phyloP scores from a whole-genome alignment of 2,113 vertebrate genomes.

The Phrynosoma blainvillii region DNA sequence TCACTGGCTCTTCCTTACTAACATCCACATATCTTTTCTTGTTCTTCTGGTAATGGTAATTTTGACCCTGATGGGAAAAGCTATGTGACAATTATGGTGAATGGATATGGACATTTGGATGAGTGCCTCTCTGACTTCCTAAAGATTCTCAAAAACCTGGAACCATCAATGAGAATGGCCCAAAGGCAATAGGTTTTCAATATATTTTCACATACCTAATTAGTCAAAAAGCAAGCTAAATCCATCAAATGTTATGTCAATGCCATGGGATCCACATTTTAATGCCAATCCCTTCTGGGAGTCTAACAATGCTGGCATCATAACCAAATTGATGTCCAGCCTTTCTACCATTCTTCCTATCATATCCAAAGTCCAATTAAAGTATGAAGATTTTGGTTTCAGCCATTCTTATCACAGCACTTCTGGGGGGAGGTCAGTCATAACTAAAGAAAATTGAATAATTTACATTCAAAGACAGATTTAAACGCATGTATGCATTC shows the following conservation, averaged over 20 bases:
- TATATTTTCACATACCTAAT: background rate
- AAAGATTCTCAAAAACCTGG: background rate
- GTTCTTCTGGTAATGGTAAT: too few species aligned
- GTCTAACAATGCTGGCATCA: background rate
- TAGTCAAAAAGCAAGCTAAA: background rate
- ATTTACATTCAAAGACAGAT: background rate
- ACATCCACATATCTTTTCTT: background rate
- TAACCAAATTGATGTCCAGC: background rate
- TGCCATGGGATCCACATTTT: background rate
- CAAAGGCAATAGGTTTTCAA: background rate
- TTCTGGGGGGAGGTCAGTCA: background rate
- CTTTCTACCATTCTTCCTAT: background rate
- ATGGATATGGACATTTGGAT: too few species aligned
- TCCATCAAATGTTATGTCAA: background rate
- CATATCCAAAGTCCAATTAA: background rate
- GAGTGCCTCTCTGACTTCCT: too few species aligned
- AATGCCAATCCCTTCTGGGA: background rate
- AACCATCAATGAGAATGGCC: background rate
- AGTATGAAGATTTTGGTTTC: background rate
- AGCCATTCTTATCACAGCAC: background rate
- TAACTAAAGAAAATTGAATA: background rate
- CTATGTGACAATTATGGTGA: too few species aligned
- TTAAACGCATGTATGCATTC: background rate
- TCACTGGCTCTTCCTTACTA: background rate
- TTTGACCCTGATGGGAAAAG: too few species aligned